phyloP scores from a whole-genome alignment of 2,888 invertebrate genomes.

The Nomada ruficornis region DNA sequence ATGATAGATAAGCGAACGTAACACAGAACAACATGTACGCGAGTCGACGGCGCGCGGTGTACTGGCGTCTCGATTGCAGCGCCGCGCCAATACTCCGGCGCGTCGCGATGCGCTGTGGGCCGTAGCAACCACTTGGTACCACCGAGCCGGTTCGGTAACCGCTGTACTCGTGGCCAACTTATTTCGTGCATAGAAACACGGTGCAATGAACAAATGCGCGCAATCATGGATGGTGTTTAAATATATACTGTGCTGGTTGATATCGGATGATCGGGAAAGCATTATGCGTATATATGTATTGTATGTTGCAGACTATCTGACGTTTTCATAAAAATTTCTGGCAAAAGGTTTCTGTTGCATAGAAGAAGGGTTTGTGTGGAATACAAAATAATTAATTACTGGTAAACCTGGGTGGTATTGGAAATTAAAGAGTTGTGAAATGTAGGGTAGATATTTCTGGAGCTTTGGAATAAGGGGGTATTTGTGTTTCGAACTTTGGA shows the following conservation, averaged over 20 bases:
- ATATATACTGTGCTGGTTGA: background rate
- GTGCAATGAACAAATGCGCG: constrained; percentile 3
- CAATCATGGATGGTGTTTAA: constrained; percentile 10
- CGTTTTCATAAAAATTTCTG: no score
- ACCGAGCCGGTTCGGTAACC: constrained; percentile 62
- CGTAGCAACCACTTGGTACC: constrained; percentile 46
- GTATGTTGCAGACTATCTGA: no score
- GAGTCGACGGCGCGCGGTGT: constrained; percentile 76
- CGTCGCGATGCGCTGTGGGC: constrained; percentile 59
- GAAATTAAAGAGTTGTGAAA: no score
- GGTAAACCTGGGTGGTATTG: no score
- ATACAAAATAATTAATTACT: no score
- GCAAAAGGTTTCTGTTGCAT: no score
- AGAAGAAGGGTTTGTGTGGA: no score
- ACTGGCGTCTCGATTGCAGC: constrained; percentile 78
- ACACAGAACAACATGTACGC: constrained; percentile 65
- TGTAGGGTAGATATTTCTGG: no score
- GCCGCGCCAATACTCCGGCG: constrained; percentile 70
- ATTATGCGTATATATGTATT: no score
- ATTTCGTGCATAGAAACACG: constrained; percentile 31
- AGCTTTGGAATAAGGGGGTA: no score
- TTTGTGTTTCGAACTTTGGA: no score
- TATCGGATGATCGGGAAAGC: no score
- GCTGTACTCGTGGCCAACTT: constrained; percentile 32
- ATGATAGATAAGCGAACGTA: constrained; percentile 21